A percentile compares a stretch with the other conserved stretches of the same genome.
These are phyloP conservation scores for Cyprinodon brontotheroides DNA, from an alignment of 2,113 vertebrate genomes.

Conservation along the genomic window DNA sequence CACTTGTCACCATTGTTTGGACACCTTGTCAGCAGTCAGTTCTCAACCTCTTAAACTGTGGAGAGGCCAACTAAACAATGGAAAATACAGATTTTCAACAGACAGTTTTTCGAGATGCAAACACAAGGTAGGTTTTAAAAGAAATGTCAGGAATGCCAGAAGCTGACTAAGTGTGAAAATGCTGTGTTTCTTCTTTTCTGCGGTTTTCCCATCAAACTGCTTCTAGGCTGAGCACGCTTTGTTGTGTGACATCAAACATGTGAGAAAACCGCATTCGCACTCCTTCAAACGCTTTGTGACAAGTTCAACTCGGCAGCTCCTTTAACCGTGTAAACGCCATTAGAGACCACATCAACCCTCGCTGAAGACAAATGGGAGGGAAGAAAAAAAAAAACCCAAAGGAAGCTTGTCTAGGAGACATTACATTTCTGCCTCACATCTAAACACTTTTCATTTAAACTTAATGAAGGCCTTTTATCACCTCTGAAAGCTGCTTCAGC, in stretches of 20 bases:
- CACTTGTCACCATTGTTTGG: too few species aligned
- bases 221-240: conserved; percentile 46
- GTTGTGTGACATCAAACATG: conserved; percentile 60
- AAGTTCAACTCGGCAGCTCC: conserved; percentile 35
- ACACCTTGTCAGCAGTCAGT: too few species aligned
- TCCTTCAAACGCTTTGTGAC: conserved; percentile 33
- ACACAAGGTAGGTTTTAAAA: conserved; percentile 7
- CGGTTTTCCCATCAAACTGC: conserved; percentile 28
- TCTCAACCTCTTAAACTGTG: neutral
- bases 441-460: conserved; percentile 22
- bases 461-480: conserved; percentile 49
- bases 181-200: conserved; percentile 22
- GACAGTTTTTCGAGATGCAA: conserved; percentile 40
- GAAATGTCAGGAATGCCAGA: conserved; percentile 32
- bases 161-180: conserved; percentile 53
- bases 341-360: conserved; percentile 16
- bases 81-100: neutral
- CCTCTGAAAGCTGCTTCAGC: conserved; percentile 8
- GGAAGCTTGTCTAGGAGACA: conserved; percentile 20
- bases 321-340: conserved; percentile 22
- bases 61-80: neutral
- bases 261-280: conserved; percentile 18
- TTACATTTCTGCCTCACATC: conserved; percentile 34
- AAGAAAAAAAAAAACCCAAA: conserved; percentile 26
- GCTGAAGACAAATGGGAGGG: conserved; percentile 19